Percentiles rank a stretch among this genome's conserved stretches.
Evolutionary conservation across 2,888 invertebrate genomes (phyloP).

Genomic region (Leptogaster cylindrica): DNA sequence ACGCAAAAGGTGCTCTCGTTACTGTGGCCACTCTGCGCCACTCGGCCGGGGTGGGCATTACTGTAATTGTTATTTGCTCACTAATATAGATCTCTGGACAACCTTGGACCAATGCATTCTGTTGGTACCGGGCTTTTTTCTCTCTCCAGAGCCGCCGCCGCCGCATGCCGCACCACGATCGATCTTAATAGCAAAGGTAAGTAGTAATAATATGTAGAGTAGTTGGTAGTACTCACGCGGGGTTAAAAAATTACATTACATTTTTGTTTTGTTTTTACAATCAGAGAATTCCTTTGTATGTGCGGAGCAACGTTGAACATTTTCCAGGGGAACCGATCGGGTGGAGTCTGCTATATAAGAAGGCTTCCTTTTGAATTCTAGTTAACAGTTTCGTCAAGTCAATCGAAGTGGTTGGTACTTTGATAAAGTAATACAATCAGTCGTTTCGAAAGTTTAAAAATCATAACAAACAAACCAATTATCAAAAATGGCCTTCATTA

Average conservation of each 20-base stretch:
- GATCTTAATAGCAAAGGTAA: slow-evolving; percentile 36
- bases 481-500: slow-evolving; percentile 61
- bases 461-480: slow-evolving; percentile 27
- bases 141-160: neutral
- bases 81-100: slow-evolving; percentile 26
- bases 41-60: neutral
- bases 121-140: slow-evolving; percentile 19
- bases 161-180: neutral
- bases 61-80: slow-evolving; percentile 39
- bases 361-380: slow-evolving; percentile 62
- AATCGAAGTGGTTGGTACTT: slow-evolving; percentile 55
- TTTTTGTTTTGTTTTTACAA: slow-evolving; percentile 44
- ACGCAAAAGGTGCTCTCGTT: slow-evolving; percentile 30
- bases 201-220: slow-evolving; percentile 39
- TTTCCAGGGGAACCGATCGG: slow-evolving; percentile 50
- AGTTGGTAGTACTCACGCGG: slow-evolving; percentile 47
- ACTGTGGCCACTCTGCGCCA: slow-evolving; percentile 1
- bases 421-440: slow-evolving; percentile 46
- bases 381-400: slow-evolving; percentile 62
- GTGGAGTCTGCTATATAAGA: slow-evolving; percentile 62
- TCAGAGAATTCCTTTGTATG: slow-evolving; percentile 44
- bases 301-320: slow-evolving; percentile 46
- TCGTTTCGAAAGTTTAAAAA: slow-evolving; percentile 36
- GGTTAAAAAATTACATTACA: slow-evolving; percentile 40
- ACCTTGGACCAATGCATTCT: slow-evolving; percentile 38